Evolutionary conservation across 2,797 vertebrate genomes (phyloP).

Genomic region (Chrosomus eos): DNA sequence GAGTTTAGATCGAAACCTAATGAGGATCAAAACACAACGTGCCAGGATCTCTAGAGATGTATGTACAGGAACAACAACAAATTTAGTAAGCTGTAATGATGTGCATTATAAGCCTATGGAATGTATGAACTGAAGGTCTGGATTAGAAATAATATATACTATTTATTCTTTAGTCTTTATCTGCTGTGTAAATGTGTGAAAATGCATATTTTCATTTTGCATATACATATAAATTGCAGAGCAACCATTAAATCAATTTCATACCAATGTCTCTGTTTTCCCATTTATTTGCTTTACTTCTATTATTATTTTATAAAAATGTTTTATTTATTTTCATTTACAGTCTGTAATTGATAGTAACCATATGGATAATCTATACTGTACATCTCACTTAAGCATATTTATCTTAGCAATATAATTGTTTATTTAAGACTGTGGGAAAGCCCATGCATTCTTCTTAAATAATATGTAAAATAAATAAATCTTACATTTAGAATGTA

Average conservation of each 20-base stretch:
- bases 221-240: no score
- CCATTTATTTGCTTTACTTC: background rate
- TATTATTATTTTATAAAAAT: background rate
- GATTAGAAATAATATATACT: constrained; percentile 40
- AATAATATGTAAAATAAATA: background rate
- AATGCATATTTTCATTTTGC: no score
- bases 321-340: background rate
- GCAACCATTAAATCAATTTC: constrained; percentile 30
- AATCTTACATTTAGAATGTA: background rate
- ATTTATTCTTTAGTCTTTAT: constrained; percentile 31
- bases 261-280: background rate
- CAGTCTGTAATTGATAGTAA: background rate
- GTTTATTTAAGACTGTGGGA: background rate
- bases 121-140: background rate
- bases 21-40: constrained; percentile 2
- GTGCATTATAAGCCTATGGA: background rate
- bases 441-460: no score
- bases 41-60: constrained; percentile 5
- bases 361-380: background rate
- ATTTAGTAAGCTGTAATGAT: background rate
- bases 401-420: background rate
- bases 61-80: background rate
- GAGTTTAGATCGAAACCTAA: background rate
- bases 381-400: background rate
- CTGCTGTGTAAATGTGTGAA: constrained; percentile 4